Evolutionary conservation across 2,888 invertebrate genomes (phyloP).

Genomic region (Lasioglossum lativentre): DNA sequence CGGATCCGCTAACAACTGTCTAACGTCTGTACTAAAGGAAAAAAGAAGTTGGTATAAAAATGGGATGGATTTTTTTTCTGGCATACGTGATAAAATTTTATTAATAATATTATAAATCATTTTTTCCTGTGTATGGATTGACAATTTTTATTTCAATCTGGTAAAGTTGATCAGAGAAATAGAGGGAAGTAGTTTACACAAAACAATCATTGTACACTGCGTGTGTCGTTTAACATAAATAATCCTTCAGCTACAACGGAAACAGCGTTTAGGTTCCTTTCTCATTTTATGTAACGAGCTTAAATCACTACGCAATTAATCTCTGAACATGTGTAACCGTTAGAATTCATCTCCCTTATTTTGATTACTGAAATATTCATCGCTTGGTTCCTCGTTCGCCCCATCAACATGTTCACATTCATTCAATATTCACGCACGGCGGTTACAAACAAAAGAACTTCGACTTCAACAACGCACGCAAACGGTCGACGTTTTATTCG

Average conservation of each 20-base stretch:
- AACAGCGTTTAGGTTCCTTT: constrained; percentile 26
- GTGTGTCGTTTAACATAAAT: constrained; percentile 37
- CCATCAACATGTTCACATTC: constrained; percentile 31
- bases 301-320: constrained; percentile 47
- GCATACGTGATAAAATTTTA: constrained; percentile 54
- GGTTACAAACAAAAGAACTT: constrained; percentile 33
- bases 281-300: constrained; percentile 35
- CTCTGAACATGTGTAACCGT: constrained; percentile 52
- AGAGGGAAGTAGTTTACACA: constrained; percentile 40
- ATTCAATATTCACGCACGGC: constrained; percentile 35
- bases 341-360: constrained; percentile 44
- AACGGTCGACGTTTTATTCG: constrained; percentile 26
- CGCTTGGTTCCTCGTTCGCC: constrained; percentile 29
- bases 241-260: constrained; percentile 44
- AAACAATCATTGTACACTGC: constrained; percentile 45
- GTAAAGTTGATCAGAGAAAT: constrained; percentile 37
- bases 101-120: constrained; percentile 66
- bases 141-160: constrained; percentile 52
- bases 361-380: constrained; percentile 53
- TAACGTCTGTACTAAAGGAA: constrained; percentile 78
- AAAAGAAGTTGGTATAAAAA: background rate
- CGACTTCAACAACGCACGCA: constrained; percentile 37
- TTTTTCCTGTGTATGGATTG: constrained; percentile 38
- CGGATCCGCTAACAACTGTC: constrained; percentile 91
- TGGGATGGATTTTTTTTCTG: constrained; percentile 16